Conservation (phyloP, 2,797 vertebrate species). For the Spatula versicolor region DNA sequence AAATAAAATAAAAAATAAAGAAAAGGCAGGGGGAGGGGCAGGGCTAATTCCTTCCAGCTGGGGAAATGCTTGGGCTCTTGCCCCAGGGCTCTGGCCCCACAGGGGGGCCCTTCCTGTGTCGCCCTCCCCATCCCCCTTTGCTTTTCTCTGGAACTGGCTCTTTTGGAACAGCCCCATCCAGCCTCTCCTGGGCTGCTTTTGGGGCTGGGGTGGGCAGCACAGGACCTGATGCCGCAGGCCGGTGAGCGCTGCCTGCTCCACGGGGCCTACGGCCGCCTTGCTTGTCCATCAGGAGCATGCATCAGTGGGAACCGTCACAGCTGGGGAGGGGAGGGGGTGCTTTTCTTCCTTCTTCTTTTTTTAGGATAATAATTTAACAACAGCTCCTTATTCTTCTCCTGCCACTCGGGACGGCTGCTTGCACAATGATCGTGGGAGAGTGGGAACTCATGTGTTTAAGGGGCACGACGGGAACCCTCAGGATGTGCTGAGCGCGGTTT, state of each 20-base stretch:
- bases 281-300: too few species aligned
- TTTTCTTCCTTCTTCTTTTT: too few species aligned
- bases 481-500: not conserved
- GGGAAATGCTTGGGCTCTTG: accelerated
- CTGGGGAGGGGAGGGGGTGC: not conserved
- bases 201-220: too few species aligned
- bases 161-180: not conserved
- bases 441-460: accelerated
- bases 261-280: too few species aligned
- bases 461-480: accelerated
- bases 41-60: not conserved
- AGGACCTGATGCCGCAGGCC: accelerated
- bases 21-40: not conserved
- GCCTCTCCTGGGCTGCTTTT: too few species aligned
- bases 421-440: accelerated
- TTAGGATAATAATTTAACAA: accelerated
- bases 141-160: conserved; percentile 8
- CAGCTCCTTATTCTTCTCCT: not conserved
- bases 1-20: not conserved
- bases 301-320: not conserved
- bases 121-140: not conserved
- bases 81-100: not conserved
- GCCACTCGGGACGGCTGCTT: accelerated
- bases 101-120: too few species aligned
- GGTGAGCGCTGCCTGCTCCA: not conserved